phyloP scores from a whole-genome alignment of 2,888 invertebrate genomes.

The Sinhomidia bicolor region DNA sequence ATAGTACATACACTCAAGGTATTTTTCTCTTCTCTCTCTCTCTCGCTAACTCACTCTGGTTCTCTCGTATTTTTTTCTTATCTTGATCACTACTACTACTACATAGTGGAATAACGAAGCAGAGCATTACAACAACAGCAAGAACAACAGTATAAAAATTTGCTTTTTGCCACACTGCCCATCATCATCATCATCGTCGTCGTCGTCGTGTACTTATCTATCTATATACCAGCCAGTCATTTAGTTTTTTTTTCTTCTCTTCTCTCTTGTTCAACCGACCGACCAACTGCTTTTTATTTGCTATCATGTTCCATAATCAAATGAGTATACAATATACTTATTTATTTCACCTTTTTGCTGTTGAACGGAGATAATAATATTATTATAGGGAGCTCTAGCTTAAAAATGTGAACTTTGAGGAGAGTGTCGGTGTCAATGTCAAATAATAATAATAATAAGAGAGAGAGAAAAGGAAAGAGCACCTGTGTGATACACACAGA shows the following conservation, averaged over 20 bases:
- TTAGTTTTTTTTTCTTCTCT: background rate
- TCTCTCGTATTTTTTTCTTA: no score
- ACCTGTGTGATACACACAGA: conserved; percentile 31
- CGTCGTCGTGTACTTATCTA: no score
- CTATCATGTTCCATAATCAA: conserved; percentile 65
- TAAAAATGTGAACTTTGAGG: background rate
- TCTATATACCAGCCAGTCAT: background rate
- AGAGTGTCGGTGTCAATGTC: conserved; percentile 35
- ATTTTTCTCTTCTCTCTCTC: background rate
- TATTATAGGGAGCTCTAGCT: background rate
- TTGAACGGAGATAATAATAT: background rate
- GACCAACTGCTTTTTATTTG: conserved; percentile 58
- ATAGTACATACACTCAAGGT: conserved; percentile 44
- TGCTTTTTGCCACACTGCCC: conserved; percentile 26
- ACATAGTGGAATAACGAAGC: background rate
- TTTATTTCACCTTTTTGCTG: conserved; percentile 15
- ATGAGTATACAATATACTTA: conserved; percentile 17
- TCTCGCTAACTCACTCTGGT: no score
- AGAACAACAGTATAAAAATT: background rate
- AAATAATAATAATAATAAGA: no score
- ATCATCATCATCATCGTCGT: no score
- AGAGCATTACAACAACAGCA: background rate
- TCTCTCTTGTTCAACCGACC: conserved; percentile 40
- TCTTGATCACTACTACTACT: conserved; percentile 29
- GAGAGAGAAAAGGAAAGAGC: background rate